Evolutionary conservation across 2,888 invertebrate species (phyloP), one percentile per base, ranked within the genome.

Genomic region (Baccha elongata): DNA sequence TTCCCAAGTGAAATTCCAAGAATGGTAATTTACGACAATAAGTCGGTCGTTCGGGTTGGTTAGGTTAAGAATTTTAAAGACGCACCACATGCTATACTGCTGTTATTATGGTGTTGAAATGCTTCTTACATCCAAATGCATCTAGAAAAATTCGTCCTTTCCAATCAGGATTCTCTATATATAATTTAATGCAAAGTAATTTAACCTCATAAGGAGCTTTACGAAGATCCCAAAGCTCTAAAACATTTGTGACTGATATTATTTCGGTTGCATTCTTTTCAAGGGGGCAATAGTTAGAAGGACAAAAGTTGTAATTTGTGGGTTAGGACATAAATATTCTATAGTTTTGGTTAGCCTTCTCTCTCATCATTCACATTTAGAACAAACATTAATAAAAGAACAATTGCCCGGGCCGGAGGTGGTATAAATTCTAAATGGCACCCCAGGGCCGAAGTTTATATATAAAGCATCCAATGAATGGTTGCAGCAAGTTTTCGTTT

Each of bases 361-460:
- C 23, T 23, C 55, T 53, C 76, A 76, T 76, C 71, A 67, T 76
- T 81, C 76, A 81, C 81, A 72, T 71, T 81, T 67, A 76, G 62
- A 67, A 67, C 71, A 71, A 76, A 62, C 81, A 76, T 81, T 81
- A 81, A 81, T 81, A 81, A 81, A 81, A 76, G 81, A 81, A 76
- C 81, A 81, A 81, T 81, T 81, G 76, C 52, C 50, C 7, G 23
- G 35, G 6, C 65, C 65, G 3, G 46, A 52, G 67, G 60, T 81
- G 81, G 76, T 71, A 62, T n/a, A n/a, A n/a, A n/a, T 71, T 65
- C 53, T 53, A 76, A 81, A 81, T 76, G 81, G 81, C 44, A 71
- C 81, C 65, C 81, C 13, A 62, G 76, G 75, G 81, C 53, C 21
- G 35, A 69, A 80, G 68, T 74, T 74, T 58, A 81, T n/a, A n/a